Evolutionary conservation across 2,888 invertebrate genomes (phyloP), one percentile per base, ranked within the genome.

Genomic region (Stramonita haemastoma): DNA sequence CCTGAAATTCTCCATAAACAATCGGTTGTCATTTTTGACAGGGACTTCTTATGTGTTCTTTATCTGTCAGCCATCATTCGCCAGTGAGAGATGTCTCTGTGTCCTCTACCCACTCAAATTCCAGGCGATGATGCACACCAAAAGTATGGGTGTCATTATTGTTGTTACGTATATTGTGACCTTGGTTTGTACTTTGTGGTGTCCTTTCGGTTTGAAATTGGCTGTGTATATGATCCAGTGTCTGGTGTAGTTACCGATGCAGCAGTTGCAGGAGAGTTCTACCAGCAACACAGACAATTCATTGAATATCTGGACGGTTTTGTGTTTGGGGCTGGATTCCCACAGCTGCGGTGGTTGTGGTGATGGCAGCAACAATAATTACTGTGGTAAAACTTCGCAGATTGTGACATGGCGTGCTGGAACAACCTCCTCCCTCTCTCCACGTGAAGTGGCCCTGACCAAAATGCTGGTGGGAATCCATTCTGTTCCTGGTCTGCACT

Each of bases 401-500:
- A 29, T 29, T 36, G 86, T 70, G 11, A 36, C 6, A 26, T 86
- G 86, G 86, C 26, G 86, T 8, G 26, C 66, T 11, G 36, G 29
- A 19, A 56, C 79, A 15, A 26, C 46, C 15, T 85, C 84, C 29
- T 5, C 84, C 17, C 22, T 86, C 15, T 86, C 86, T 19, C 29
- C 86, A 34, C 46, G n/a, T 19, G 86, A 86, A 70, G 8, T 70
- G 29, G 86, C 86, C 17, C 29, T 86, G 8, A 86, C 86, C 26
- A 86, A 86, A 15, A 86, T 86, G 36, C 70, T 86, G 26, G 29
- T 86, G 11, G 66, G 6, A 22, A 70, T 86, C 86, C n/a, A 34
- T 86, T 15, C 29, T 70, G 26, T 86, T 86, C 70, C 26, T 70
- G 2, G n/a, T n/a, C 46, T 86, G 66, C 36, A 22, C 36, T 32